These are phyloP conservation scores for Nymphicus hollandicus DNA, from an alignment of 2,113 vertebrate genomes.

Conservation along the genomic window DNA sequence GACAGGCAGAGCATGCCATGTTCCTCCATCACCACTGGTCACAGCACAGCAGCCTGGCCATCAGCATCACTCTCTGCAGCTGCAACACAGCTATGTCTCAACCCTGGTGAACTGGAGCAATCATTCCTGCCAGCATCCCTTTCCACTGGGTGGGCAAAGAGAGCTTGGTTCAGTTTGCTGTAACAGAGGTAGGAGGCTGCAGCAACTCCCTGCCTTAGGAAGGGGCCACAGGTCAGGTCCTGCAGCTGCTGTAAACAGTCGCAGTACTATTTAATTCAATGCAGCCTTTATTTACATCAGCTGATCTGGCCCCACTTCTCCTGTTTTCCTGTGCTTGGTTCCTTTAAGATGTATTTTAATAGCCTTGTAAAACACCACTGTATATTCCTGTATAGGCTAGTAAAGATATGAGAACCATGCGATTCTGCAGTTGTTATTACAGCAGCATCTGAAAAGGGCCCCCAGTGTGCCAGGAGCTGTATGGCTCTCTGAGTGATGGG, in stretches of 20 bases:
- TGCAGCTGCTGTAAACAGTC: constrained; percentile 50
- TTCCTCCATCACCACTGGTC: rapidly evolving
- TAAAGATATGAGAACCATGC: constrained; percentile 20
- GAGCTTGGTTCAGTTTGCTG: rapidly evolving
- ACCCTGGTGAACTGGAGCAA: rapidly evolving
- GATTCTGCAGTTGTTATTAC: background rate
- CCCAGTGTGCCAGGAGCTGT: background rate
- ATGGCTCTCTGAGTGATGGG: background rate
- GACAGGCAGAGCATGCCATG: background rate
- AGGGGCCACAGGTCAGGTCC: constrained; percentile 5
- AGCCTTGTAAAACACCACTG: constrained; percentile 55
- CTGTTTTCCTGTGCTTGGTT: constrained; percentile 39
- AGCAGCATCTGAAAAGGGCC: background rate
- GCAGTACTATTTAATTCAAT: constrained; percentile 23
- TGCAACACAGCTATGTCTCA: background rate
- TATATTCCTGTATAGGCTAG: constrained; percentile 40
- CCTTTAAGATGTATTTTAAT: constrained; percentile 58
- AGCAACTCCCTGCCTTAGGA: background rate
- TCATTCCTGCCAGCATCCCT: background rate
- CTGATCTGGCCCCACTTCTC: constrained; percentile 48
- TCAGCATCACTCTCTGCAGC: background rate
- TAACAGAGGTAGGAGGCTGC: background rate
- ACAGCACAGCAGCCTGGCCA: rapidly evolving
- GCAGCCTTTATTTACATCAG: constrained; percentile 58
- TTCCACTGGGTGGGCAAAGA: background rate